Evolutionary conservation across 2,113 vertebrate genomes (phyloP).

Genomic region (Raja brachyura): DNA sequence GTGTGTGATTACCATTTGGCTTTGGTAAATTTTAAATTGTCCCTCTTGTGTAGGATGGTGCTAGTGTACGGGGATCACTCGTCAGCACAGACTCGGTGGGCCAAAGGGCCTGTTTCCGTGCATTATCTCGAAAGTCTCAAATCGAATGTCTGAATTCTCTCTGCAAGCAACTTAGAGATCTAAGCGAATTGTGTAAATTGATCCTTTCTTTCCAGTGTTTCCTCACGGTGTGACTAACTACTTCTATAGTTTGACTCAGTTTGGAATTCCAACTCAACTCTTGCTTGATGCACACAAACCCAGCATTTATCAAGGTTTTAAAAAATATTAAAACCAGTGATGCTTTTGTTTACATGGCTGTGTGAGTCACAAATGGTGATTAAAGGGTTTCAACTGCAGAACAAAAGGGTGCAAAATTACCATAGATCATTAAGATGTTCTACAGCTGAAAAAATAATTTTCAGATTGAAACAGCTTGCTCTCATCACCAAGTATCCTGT

Average conservation of each 20-base stretch:
- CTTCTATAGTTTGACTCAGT: not conserved
- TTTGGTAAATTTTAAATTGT: too few species aligned
- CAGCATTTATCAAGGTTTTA: not conserved
- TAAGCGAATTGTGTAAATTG: too few species aligned
- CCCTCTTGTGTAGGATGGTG: too few species aligned
- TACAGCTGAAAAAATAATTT: constrained; percentile 30
- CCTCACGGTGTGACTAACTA: not conserved
- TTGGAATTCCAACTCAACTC: not conserved
- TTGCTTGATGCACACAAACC: not conserved
- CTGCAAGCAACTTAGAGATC: not conserved
- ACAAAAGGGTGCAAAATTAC: constrained; percentile 19
- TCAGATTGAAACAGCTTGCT: constrained; percentile 31
- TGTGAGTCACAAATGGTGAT: constrained; percentile 30
- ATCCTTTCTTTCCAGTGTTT: not conserved
- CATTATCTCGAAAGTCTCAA: too few species aligned
- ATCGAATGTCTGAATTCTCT: not conserved
- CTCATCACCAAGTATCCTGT: constrained; percentile 16
- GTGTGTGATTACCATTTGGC: too few species aligned
- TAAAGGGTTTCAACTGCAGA: constrained; percentile 1
- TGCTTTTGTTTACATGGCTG: constrained; percentile 7
- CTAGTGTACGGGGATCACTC: too few species aligned
- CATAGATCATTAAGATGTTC: constrained; percentile 18
- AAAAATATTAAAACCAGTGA: not conserved
- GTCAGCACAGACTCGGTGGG: too few species aligned
- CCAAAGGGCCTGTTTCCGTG: too few species aligned